phyloP scores from a whole-genome alignment of 2,113 vertebrate species.

The Pithys albifrons region DNA sequence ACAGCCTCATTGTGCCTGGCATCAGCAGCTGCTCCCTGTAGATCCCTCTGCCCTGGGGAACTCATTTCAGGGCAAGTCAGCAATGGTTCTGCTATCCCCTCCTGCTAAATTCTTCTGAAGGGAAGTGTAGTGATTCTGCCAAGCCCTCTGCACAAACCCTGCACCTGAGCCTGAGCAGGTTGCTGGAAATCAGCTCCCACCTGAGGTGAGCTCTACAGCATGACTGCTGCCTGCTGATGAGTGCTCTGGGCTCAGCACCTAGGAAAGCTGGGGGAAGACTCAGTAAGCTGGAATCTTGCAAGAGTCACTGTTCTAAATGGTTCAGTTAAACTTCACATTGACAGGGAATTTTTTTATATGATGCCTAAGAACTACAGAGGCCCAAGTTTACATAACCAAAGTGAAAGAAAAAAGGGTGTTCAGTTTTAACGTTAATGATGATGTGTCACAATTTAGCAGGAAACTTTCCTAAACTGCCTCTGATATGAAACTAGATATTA shows the following conservation, averaged over 20 bases:
- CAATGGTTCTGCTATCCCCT: neutral
- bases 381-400: neutral
- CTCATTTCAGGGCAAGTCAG: neutral
- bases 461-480: neutral
- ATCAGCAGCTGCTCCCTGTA: rapidly evolving
- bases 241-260: neutral
- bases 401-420: neutral
- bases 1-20: rapidly evolving
- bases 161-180: neutral
- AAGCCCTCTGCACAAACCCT: neutral
- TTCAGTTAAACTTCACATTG: neutral
- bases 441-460: neutral
- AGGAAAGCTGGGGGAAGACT: neutral
- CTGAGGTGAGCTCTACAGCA: neutral
- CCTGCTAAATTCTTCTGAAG: neutral
- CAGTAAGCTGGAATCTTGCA: neutral
- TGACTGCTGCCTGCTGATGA: rapidly evolving
- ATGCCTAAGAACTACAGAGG: neutral
- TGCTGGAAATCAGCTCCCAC: neutral
- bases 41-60: neutral
- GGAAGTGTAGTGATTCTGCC: neutral
- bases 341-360: neutral
- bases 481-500: neutral
- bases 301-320: neutral
- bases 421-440: neutral